Evolutionary conservation across 2,113 vertebrate species (phyloP).

Genomic region (Dasypus novemcinctus): DNA sequence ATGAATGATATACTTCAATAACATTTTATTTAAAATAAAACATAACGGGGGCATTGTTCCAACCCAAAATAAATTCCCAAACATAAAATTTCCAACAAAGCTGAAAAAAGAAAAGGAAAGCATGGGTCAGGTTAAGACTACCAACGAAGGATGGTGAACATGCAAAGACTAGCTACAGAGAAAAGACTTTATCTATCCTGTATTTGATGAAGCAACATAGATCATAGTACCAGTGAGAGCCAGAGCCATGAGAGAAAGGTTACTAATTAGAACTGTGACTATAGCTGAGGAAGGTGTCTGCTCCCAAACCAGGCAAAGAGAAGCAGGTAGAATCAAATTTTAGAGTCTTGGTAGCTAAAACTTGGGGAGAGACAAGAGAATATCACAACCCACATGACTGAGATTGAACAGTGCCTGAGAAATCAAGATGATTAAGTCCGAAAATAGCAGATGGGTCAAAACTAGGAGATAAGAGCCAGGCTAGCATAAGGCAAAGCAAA

Average conservation of each 20-base stretch:
- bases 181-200: neutral
- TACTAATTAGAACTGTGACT: neutral
- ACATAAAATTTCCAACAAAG: no score
- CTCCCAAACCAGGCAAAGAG: neutral
- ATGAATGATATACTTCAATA: no score
- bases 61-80: no score
- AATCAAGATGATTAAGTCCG: neutral
- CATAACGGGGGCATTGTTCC: no score
- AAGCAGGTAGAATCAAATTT: neutral
- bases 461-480: neutral
- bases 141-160: neutral
- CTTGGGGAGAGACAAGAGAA: neutral
- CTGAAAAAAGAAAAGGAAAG: neutral
- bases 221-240: neutral
- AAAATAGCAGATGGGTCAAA: conserved; percentile 26
- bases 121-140: neutral
- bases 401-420: neutral
- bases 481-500: neutral
- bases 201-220: neutral
- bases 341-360: neutral
- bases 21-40: no score
- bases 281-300: neutral
- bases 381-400: neutral
- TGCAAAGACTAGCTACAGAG: neutral
- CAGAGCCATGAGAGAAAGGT: neutral